phyloP scores from a whole-genome alignment of 2,797 vertebrate genomes.

The Hippocampus kuda region DNA sequence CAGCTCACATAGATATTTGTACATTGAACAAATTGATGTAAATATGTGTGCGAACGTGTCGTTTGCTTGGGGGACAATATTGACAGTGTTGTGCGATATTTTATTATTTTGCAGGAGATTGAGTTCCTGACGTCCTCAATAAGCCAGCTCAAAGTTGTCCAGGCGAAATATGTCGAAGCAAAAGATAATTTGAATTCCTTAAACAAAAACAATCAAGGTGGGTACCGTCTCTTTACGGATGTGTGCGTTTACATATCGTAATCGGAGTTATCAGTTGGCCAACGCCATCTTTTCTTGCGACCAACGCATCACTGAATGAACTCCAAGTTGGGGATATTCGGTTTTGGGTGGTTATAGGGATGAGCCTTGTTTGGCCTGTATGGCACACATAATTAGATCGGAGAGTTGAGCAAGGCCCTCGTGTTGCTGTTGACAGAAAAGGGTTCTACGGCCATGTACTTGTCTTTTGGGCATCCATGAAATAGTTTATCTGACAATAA shows the following conservation, averaged over 20 bases:
- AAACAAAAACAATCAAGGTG: slow-evolving; percentile 79
- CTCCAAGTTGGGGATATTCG: too few relatives aligned
- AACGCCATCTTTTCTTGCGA: too few relatives aligned
- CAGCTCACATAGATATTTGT: neutral
- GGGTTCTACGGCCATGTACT: too few relatives aligned
- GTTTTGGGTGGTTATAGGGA: too few relatives aligned
- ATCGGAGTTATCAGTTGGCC: too few relatives aligned
- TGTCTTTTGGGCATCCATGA: too few relatives aligned
- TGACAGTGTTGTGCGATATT: neutral
- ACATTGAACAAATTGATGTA: neutral
- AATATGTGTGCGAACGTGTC: neutral
- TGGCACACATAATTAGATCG: too few relatives aligned
- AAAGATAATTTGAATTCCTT: slow-evolving; percentile 85
- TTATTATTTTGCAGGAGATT: slow-evolving; percentile 71
- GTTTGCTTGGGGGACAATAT: neutral
- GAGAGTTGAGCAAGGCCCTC: too few relatives aligned
- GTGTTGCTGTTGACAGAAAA: too few relatives aligned
- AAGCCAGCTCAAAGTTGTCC: slow-evolving; percentile 85
- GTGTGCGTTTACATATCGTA: neutral
- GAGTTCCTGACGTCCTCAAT: slow-evolving; percentile 91
- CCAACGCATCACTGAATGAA: too few relatives aligned
- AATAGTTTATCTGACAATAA: too few relatives aligned
- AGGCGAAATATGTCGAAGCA: slow-evolving; percentile 90
- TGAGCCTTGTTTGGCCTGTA: too few relatives aligned
- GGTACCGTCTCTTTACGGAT: neutral